Evolutionary conservation across 1,140 invertebrate genomes (phyloP), one percentile per base, ranked within the genome.

Genomic region (Macrobrachium nipponense): DNA sequence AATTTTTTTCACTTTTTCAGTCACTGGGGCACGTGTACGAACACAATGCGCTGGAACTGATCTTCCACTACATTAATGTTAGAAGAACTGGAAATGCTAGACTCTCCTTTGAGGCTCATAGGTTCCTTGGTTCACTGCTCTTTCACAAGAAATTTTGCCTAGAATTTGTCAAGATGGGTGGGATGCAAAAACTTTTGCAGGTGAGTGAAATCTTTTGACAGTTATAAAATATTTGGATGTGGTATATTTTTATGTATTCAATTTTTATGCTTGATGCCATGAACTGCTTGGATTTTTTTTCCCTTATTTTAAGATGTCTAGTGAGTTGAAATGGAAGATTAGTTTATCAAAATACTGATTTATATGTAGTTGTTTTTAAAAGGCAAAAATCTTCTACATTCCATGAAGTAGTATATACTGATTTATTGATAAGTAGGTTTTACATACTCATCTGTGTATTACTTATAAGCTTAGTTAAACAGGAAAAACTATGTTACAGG

Each of bases 121-220:
- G 98, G 92, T 99, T 98, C 91, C 92, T 99, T 5, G 96, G 97
- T 0, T 96, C 97, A 2, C 91, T 99, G 68, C 92, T 99, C 0
- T 99, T 97, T 90, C 98, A 99, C 91, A 99, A 99, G 91, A 99
- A 99, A 91, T 99, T 99, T 92, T 97, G 97, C 0, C 94, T 98
- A 14, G 97, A 99, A 91, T 99, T 99, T 91, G 94, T 99, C 17
- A 94, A 95, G 80, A 93, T 94, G 89, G 95, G 95, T 62, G 97
- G 97, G 5, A 90, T 99, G 70, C 95, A 96, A 51, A 87, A 86
- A 68, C 77, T 89, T 20, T 51, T 89, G 43, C 86, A 89, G 88
- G 88, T 89, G 12, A 86, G 76, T 44, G 5, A 15, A 36, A 51
- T 43, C 18, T 4, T 36, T 15, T 60, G 17, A 14, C 5, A 20